phyloP scores from a whole-genome alignment of 35 echinoderm and acorn worm species.

The Diadema setosum region DNA sequence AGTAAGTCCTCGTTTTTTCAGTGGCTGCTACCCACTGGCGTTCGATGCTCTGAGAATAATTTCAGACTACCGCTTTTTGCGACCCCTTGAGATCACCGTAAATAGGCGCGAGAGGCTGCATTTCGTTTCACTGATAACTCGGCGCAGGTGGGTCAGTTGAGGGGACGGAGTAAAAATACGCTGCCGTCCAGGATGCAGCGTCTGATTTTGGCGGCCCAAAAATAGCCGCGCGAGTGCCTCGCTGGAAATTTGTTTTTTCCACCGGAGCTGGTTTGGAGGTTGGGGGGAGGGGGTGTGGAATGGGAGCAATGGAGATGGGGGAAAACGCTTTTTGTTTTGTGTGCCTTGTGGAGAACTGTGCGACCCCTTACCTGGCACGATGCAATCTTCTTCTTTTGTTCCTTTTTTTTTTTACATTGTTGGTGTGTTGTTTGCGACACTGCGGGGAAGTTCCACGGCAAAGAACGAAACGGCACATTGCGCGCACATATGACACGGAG shows the following conservation, averaged over 20 bases:
- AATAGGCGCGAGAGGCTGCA: background rate
- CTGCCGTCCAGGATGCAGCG: background rate
- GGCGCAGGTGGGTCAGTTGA: background rate
- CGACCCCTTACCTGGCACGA: background rate
- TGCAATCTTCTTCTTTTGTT: background rate
- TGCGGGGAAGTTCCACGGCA: too few species aligned
- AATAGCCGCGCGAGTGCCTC: background rate
- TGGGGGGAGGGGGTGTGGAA: too few species aligned
- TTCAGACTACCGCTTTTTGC: constrained; percentile 24
- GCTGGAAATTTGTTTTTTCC: constrained; percentile 28
- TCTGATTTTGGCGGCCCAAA: background rate
- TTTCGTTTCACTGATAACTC: background rate
- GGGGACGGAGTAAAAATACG: background rate
- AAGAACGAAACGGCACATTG: too few species aligned
- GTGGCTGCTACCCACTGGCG: too few species aligned
- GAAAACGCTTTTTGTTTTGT: too few species aligned
- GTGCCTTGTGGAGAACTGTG: background rate
- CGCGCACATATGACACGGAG: too few species aligned
- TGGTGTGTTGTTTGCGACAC: background rate
- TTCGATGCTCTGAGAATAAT: too few species aligned
- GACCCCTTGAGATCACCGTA: background rate
- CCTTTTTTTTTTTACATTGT: background rate
- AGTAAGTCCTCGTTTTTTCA: too few species aligned
- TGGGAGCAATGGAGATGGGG: too few species aligned
- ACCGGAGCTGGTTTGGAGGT: background rate